Percentiles rank a stretch among this genome's conserved stretches.
Evolutionary conservation across 2,888 invertebrate species (phyloP).

Genomic region (Anodontia alba): DNA sequence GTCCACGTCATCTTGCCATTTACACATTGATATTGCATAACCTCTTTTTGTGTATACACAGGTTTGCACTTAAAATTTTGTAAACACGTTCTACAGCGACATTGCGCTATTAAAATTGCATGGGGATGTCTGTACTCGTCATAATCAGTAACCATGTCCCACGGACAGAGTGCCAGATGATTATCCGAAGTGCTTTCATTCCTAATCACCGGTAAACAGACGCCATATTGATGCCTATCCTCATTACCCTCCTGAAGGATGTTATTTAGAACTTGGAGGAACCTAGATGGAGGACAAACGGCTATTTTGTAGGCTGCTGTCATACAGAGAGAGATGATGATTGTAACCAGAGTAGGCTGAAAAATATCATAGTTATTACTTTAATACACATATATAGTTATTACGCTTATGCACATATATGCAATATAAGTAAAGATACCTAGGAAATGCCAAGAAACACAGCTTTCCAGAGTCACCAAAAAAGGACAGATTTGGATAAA

Average conservation of each 20-base stretch:
- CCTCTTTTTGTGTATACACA: not conserved
- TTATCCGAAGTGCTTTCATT: not conserved
- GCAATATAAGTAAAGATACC: too few species aligned
- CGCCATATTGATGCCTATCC: not conserved
- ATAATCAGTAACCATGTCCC: not conserved
- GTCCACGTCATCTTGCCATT: not conserved
- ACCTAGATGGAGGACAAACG: not conserved
- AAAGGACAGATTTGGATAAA: too few species aligned
- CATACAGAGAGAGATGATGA: not conserved
- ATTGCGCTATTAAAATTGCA: not conserved
- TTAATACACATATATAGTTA: too few species aligned
- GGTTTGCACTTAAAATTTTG: conserved; percentile 6
- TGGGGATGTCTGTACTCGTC: conserved; percentile 5
- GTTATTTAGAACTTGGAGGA: conserved; percentile 3
- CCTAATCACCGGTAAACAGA: not conserved
- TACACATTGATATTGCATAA: conserved; percentile 5
- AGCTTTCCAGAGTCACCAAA: too few species aligned
- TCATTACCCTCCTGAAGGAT: not conserved
- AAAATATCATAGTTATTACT: not conserved
- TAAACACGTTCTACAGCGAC: not conserved
- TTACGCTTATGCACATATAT: too few species aligned
- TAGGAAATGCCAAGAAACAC: too few species aligned
- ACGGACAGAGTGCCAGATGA: not conserved
- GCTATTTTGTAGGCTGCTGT: not conserved
- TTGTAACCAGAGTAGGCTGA: not conserved